Conservation (phyloP, 2,797 vertebrate species). For the Anguilla pacifica region DNA sequence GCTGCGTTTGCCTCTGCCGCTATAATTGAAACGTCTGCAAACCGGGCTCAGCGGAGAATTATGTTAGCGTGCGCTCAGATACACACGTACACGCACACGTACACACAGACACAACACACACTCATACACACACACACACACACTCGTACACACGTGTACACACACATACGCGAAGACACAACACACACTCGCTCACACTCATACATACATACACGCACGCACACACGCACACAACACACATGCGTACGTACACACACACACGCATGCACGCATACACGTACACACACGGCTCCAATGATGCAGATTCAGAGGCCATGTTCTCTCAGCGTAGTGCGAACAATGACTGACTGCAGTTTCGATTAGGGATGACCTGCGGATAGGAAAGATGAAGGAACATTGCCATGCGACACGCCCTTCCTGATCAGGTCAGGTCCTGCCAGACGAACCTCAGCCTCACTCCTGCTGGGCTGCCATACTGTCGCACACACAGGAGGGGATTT, state of each 20-base stretch:
- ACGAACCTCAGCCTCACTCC: background rate
- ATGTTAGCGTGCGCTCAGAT: constrained; percentile 18
- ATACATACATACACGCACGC: too few species aligned
- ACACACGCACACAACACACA: background rate
- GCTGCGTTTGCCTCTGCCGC: background rate
- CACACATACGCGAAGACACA: too few species aligned
- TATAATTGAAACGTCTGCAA: constrained; percentile 1
- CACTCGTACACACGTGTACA: background rate
- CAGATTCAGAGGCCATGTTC: background rate
- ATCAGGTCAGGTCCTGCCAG: background rate
- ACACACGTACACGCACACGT: background rate
- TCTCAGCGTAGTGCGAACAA: constrained; percentile 12
- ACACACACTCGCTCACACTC: background rate
- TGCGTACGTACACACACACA: background rate
- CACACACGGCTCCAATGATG: background rate
- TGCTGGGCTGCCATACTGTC: background rate
- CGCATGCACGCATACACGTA: background rate
- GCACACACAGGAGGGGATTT: background rate
- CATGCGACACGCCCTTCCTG: constrained; percentile 21
- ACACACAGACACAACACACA: background rate
- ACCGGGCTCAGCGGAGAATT: background rate
- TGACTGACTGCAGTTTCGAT: constrained; percentile 20
- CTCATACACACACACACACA: background rate
- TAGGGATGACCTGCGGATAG: constrained; percentile 6
- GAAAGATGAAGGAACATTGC: constrained; percentile 22